Evolutionary conservation across 2,113 vertebrate species (phyloP).

Genomic region (Marmota flaviventris): DNA sequence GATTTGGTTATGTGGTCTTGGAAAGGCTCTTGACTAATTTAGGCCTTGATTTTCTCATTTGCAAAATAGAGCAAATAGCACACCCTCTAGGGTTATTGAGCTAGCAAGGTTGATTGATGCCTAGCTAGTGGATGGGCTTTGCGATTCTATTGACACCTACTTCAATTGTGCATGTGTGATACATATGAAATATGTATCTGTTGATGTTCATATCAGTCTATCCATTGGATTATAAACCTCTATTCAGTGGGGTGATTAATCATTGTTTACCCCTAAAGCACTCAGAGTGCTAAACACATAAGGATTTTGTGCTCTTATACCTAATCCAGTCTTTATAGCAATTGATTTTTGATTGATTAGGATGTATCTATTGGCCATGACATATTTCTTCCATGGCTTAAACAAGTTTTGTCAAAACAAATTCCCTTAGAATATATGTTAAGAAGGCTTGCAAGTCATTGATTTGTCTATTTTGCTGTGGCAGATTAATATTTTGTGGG

Average conservation of each 20-base stretch:
- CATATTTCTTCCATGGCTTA: constrained; percentile 1
- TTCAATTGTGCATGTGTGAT: background rate
- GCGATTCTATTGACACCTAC: background rate
- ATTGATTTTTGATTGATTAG: background rate
- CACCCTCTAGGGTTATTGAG: background rate
- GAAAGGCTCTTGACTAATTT: background rate
- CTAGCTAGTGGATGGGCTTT: background rate
- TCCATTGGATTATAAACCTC: background rate
- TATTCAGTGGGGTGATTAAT: background rate
- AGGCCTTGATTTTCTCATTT: background rate
- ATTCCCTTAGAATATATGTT: background rate
- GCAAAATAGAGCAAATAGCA: background rate
- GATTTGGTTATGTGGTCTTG: background rate
- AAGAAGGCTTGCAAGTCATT: background rate
- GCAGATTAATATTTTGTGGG: background rate
- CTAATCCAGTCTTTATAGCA: background rate
- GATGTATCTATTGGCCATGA: background rate
- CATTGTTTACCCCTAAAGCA: constrained; percentile 6
- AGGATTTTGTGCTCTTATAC: background rate
- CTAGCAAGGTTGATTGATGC: background rate
- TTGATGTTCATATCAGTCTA: background rate
- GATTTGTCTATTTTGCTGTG: background rate
- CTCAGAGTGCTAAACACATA: background rate
- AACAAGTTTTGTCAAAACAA: constrained; percentile 27
- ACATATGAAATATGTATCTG: too few relatives aligned